A percentile compares a stretch with the other conserved stretches of the same genome.
phyloP scores from a whole-genome alignment of 2,888 invertebrate genomes.

The Caenorhabditis drosophilae region DNA sequence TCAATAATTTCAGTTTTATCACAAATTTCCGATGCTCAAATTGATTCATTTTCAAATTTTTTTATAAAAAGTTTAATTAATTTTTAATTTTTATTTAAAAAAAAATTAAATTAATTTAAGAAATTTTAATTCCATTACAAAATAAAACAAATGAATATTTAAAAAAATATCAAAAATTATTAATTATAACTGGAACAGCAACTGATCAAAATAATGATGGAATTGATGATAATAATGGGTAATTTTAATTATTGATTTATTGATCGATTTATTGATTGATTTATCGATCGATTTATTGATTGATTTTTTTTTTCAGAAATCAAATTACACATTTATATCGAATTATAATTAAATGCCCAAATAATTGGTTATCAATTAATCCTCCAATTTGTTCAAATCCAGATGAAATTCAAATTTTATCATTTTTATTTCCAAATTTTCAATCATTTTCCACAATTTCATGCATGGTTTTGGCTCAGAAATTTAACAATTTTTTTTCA shows the following conservation, averaged over 20 bases:
- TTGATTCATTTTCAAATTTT: not conserved
- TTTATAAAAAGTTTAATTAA: not conserved
- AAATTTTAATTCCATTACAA: conserved; percentile 27
- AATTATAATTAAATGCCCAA: conserved; percentile 16
- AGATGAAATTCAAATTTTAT: conserved; percentile 10
- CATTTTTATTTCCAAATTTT: conserved; percentile 36
- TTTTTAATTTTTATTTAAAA: not conserved
- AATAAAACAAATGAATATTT: conserved; percentile 30
- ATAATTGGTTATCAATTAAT: conserved; percentile 21
- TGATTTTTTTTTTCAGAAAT: not conserved
- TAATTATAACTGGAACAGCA: conserved; percentile 33
- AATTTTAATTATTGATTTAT: not conserved
- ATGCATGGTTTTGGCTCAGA: conserved; percentile 5
- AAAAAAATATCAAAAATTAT: conserved; percentile 29
- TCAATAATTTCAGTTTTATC: not conserved
- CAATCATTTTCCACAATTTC: too few species aligned
- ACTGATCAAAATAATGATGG: conserved; percentile 38
- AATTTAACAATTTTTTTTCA: conserved; percentile 2
- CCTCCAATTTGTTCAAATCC: conserved; percentile 20
- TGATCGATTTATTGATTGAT: not conserved
- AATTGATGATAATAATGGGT: conserved; percentile 10
- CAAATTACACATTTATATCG: conserved; percentile 26
- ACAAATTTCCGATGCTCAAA: not conserved
- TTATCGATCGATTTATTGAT: not conserved
- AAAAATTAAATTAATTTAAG: conserved; percentile 5